Conservation (phyloP, 1,140 invertebrate species). For the Diorhabda sublineata region DNA sequence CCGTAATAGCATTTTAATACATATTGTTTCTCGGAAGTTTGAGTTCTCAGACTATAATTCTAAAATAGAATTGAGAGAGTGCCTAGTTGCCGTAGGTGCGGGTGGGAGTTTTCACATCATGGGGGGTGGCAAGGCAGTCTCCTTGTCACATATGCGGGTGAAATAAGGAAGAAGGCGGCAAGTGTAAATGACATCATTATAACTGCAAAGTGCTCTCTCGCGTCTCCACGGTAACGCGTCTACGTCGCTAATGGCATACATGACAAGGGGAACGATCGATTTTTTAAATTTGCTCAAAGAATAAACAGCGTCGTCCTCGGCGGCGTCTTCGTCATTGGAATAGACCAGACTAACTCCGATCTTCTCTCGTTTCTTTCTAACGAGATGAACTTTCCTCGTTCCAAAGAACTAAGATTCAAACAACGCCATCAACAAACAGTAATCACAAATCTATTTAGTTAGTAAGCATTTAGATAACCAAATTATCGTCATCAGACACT, state of each 20-base stretch:
- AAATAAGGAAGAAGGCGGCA: conserved; percentile 44
- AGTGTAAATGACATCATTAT: conserved; percentile 51
- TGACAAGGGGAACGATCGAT: conserved; percentile 48
- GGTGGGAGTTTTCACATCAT: conserved; percentile 4
- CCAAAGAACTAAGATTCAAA: conserved; percentile 4
- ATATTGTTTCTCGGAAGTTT: conserved; percentile 23
- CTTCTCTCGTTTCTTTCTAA: conserved; percentile 12
- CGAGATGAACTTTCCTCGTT: background rate
- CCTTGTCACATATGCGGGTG: conserved; percentile 45
- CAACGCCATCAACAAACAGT: too few species aligned
- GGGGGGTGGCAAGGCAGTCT: conserved; percentile 26
- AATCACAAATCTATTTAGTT: too few species aligned
- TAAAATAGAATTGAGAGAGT: conserved; percentile 18
- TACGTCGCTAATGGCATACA: conserved; percentile 47
- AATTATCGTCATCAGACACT: too few species aligned
- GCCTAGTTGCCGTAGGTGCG: conserved; percentile 20
- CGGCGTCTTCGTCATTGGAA: conserved; percentile 7
- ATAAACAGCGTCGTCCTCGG: conserved; percentile 40
- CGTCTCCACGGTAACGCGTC: conserved; percentile 45
- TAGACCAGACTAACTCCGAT: conserved; percentile 9
- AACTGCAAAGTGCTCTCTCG: conserved; percentile 47
- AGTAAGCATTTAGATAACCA: too few species aligned
- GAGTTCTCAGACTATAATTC: conserved; percentile 26
- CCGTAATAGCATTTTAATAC: conserved; percentile 35
- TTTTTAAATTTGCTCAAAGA: conserved; percentile 48